phyloP scores from a whole-genome alignment of 2,113 vertebrate species.

The Amphilophus citrinellus region DNA sequence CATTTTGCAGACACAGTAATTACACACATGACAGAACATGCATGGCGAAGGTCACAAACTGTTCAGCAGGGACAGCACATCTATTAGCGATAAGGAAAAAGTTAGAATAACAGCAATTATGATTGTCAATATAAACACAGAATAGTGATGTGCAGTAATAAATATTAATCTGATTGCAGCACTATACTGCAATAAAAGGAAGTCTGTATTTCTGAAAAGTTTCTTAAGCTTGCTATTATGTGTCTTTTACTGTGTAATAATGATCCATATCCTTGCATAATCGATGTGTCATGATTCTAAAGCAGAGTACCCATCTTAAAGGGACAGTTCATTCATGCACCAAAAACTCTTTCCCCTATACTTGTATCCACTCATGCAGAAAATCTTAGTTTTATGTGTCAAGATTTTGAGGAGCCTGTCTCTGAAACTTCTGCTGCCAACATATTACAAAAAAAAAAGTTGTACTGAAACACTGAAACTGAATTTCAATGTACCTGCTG shows the following conservation, averaged over 20 bases:
- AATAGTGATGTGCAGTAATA: not conserved
- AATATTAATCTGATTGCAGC: not conserved
- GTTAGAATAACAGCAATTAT: not conserved
- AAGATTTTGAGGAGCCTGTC: slow-evolving; percentile 29
- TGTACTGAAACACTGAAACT: slow-evolving; percentile 12
- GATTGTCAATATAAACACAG: not conserved
- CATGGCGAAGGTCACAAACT: not conserved
- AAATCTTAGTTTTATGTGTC: slow-evolving; percentile 35
- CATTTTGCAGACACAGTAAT: slow-evolving; percentile 33
- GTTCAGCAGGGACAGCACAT: not conserved
- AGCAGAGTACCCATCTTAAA: slow-evolving; percentile 35
- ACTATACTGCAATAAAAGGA: not conserved
- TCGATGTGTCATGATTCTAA: slow-evolving; percentile 34
- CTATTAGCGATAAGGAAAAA: not conserved
- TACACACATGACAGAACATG: not conserved
- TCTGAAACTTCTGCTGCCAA: slow-evolving; percentile 23
- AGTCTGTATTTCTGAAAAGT: not conserved
- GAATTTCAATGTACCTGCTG: slow-evolving; percentile 13
- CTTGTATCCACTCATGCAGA: slow-evolving; percentile 20
- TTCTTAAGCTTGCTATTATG: not conserved
- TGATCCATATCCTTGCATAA: slow-evolving; percentile 36
- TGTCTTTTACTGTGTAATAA: slow-evolving; percentile 18
- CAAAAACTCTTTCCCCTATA: slow-evolving; percentile 8
- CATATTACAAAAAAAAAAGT: not conserved
- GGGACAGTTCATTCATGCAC: slow-evolving; percentile 33